Percentiles rank a stretch among this genome's conserved stretches.
phyloP scores from a whole-genome alignment of 2,113 vertebrate species.

The Theristicus caerulescens region DNA sequence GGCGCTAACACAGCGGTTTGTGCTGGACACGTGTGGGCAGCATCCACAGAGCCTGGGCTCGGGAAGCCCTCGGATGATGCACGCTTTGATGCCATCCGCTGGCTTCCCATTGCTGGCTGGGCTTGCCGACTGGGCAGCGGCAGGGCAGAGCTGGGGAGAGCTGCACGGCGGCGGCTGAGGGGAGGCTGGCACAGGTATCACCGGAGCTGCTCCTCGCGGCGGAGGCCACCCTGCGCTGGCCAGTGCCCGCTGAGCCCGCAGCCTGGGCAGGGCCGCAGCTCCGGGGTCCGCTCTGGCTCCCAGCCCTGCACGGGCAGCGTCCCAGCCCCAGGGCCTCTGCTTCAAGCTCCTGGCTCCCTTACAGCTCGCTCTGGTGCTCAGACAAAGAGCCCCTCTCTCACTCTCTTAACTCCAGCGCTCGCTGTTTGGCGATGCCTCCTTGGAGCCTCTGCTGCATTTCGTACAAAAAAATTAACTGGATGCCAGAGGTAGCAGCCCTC shows the following conservation, averaged over 20 bases:
- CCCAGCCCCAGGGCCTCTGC: background rate
- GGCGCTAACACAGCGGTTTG: rapidly evolving
- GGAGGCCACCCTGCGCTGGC: rapidly evolving
- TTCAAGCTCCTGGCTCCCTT: background rate
- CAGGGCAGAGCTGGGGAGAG: background rate
- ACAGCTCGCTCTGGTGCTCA: background rate
- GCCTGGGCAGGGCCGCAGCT: background rate
- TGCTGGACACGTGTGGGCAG: background rate
- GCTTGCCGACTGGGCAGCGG: no score
- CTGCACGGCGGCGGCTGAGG: background rate
- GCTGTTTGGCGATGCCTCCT: background rate
- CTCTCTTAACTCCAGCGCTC: background rate
- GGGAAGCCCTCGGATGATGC: rapidly evolving
- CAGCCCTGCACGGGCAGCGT: background rate
- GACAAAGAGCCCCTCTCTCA: background rate
- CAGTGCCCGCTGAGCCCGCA: rapidly evolving
- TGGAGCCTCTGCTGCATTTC: background rate
- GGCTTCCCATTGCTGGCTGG: background rate
- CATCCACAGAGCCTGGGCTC: rapidly evolving
- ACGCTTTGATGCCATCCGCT: rapidly evolving
- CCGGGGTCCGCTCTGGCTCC: background rate
- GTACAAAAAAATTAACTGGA: background rate
- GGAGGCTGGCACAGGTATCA: rapidly evolving
- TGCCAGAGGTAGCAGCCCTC: background rate
- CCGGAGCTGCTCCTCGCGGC: background rate